Conservation (phyloP, 2,797 vertebrate species). For the Antrozous pallidus region DNA sequence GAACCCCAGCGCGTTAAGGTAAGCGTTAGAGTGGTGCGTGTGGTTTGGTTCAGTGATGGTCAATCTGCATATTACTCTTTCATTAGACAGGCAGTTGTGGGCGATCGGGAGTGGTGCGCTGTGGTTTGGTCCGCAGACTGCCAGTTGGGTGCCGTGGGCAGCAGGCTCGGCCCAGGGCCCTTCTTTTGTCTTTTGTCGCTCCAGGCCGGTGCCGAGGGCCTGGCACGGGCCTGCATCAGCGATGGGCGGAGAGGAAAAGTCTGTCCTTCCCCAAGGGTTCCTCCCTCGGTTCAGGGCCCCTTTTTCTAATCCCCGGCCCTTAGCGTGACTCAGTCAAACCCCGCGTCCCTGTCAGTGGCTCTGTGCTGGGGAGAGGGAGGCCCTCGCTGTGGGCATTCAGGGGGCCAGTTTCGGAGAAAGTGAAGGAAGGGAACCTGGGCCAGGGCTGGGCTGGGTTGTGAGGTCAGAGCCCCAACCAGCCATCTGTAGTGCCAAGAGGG, state of each 20-base stretch:
- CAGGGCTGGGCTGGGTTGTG: not conserved
- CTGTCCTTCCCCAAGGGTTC: too few species aligned
- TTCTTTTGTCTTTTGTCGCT: not conserved
- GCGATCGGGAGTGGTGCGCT: too few species aligned
- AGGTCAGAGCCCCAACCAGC: not conserved
- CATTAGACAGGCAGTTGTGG: too few species aligned
- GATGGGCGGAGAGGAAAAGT: too few species aligned
- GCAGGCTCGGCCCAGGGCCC: accelerated
- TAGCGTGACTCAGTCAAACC: not conserved
- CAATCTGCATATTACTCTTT: too few species aligned
- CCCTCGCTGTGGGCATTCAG: not conserved
- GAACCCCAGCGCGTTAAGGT: constrained; percentile 90
- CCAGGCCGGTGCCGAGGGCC: too few species aligned
- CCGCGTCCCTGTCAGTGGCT: not conserved
- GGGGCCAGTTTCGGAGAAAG: not conserved
- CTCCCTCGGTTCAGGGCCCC: too few species aligned
- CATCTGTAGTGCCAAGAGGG: not conserved
- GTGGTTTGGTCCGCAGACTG: not conserved
- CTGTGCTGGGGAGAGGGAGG: not conserved
- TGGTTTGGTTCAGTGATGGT: too few species aligned
- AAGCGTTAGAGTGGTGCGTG: constrained; percentile 34
- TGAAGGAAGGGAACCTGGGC: not conserved
- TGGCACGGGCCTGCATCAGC: accelerated
- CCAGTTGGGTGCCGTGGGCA: not conserved
- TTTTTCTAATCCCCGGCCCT: not conserved